These are phyloP conservation scores for Kryptopterus vitreolus DNA, from an alignment of 2,797 vertebrate genomes.

Conservation along the genomic window DNA sequence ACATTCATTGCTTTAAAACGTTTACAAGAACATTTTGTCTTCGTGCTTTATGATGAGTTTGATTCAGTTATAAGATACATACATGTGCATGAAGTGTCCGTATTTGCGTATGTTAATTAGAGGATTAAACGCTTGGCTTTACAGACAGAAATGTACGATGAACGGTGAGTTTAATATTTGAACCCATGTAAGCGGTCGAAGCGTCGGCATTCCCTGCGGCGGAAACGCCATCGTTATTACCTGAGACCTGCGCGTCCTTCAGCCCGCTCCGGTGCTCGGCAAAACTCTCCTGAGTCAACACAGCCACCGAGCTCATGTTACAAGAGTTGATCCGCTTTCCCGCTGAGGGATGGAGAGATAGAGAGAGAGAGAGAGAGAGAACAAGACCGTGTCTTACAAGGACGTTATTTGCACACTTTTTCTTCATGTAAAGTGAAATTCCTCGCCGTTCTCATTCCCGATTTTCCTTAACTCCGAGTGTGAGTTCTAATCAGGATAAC, in stretches of 20 bases:
- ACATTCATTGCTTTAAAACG: too few relatives aligned
- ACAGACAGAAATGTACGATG: too few relatives aligned
- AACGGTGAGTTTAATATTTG: too few relatives aligned
- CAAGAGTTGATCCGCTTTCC: constrained; percentile 78
- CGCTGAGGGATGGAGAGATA: constrained; percentile 54
- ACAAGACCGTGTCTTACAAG: neutral
- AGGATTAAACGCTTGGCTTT: too few relatives aligned
- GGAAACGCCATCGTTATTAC: constrained; percentile 49
- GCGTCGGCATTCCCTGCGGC: neutral
- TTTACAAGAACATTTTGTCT: too few relatives aligned
- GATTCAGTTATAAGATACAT: too few relatives aligned
- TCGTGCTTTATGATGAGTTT: too few relatives aligned
- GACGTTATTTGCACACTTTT: neutral
- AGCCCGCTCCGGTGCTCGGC: constrained; percentile 77
- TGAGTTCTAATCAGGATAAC: neutral
- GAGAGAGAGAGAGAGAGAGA: neutral
- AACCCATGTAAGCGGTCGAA: too few relatives aligned
- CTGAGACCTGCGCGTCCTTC: constrained; percentile 74
- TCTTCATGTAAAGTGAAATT: neutral
- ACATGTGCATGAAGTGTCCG: too few relatives aligned
- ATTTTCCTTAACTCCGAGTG: too few relatives aligned
- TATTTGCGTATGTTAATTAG: too few relatives aligned
- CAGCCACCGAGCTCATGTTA: constrained; percentile 83
- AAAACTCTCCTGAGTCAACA: constrained; percentile 83
- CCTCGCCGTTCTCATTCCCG: accelerated